Percentiles rank a stretch among this genome's conserved stretches.
These are phyloP conservation scores for Pterois miles DNA, from an alignment of 2,797 vertebrate genomes.

Conservation along the genomic window DNA sequence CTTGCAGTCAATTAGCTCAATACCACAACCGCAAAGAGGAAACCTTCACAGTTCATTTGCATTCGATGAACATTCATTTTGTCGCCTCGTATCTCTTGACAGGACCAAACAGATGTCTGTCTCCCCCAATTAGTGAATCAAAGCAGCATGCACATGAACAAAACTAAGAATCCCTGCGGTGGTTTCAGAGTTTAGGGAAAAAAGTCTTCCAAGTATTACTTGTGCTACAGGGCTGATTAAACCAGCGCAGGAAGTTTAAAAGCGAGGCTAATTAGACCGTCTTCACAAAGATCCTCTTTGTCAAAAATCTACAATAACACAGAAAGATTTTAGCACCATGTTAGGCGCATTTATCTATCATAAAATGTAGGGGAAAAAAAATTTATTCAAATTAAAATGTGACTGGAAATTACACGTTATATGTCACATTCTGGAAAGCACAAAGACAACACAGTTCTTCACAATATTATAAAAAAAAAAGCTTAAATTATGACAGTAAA, in stretches of 20 bases:
- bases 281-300: not conserved
- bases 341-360: not conserved
- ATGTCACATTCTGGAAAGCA: not conserved
- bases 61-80: not conserved
- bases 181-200: not conserved
- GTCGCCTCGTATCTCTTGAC: not conserved
- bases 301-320: not conserved
- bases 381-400: not conserved
- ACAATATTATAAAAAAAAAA: not conserved
- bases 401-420: not conserved
- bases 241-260: not conserved
- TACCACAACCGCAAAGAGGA: not conserved
- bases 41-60: not conserved
- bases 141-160: constrained; percentile 1
- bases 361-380: not conserved
- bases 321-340: not conserved
- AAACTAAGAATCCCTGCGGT: constrained; percentile 1
- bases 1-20: not conserved
- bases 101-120: constrained; percentile 13
- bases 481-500: not conserved
- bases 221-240: not conserved
- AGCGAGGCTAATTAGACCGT: not conserved
- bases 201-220: not conserved
- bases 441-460: not conserved
- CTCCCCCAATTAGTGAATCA: constrained; percentile 18